phyloP scores from a whole-genome alignment of 2,113 vertebrate species.

The Ammodramus savannarum region DNA sequence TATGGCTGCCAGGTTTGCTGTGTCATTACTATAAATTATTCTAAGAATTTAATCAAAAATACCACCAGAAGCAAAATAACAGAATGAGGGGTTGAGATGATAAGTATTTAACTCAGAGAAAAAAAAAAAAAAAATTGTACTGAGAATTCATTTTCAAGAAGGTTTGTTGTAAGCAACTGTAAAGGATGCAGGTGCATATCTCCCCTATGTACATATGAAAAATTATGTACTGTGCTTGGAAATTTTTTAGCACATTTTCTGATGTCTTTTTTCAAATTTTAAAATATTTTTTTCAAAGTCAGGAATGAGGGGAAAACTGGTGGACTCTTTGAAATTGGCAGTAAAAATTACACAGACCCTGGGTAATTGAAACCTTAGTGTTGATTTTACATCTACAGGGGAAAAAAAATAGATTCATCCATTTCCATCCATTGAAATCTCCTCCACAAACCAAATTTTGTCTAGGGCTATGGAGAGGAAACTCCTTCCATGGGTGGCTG shows the following conservation, averaged over 20 bases:
- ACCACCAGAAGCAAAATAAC: neutral
- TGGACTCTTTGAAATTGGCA: neutral
- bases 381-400: neutral
- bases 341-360: neutral
- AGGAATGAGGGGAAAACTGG: neutral
- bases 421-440: neutral
- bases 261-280: neutral
- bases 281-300: neutral
- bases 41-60: constrained; percentile 56
- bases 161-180: neutral
- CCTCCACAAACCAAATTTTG: neutral
- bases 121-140: neutral
- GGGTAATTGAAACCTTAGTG: neutral
- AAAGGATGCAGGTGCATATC: neutral
- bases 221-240: neutral
- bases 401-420: neutral
- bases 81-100: neutral
- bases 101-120: neutral
- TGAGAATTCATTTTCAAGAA: neutral
- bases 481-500: neutral
- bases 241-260: neutral
- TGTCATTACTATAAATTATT: constrained; percentile 62
- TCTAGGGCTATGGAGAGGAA: neutral
- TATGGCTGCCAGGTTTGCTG: constrained; percentile 33
- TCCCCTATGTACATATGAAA: neutral